These are phyloP conservation scores for Synergus umbraculus DNA, from an alignment of 2,888 invertebrate genomes.

Conservation along the genomic window DNA sequence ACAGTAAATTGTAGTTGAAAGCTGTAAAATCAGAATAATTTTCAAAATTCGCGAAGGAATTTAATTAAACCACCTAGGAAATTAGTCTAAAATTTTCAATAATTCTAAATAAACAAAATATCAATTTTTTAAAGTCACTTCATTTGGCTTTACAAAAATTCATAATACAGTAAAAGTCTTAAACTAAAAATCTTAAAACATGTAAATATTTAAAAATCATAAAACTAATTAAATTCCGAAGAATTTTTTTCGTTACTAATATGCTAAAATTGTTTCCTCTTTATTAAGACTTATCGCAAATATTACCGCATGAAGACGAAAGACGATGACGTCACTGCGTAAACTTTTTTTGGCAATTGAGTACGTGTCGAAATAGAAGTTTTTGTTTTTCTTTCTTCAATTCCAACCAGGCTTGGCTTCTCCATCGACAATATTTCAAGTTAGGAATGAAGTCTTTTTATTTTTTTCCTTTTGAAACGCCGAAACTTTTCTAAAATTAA, in stretches of 20 bases:
- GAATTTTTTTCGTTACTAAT: neutral
- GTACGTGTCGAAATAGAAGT: conserved; percentile 3
- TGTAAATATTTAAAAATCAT: neutral
- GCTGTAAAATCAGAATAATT: too few species aligned
- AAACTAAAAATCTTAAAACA: too few species aligned
- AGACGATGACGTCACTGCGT: conserved; percentile 16
- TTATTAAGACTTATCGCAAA: conserved; percentile 10
- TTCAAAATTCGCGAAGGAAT: too few species aligned
- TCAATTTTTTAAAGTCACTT: too few species aligned
- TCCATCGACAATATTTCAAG: neutral
- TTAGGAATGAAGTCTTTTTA: conserved; percentile 5
- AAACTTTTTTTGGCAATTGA: conserved; percentile 33
- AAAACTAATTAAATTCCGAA: neutral
- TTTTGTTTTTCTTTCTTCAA: conserved; percentile 21
- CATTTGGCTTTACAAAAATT: too few species aligned
- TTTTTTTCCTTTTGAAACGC: neutral
- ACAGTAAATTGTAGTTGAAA: too few species aligned
- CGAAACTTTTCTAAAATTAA: conserved; percentile 37
- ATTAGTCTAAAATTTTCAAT: too few species aligned
- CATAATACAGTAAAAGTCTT: too few species aligned
- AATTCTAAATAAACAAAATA: too few species aligned
- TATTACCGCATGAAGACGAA: conserved; percentile 7
- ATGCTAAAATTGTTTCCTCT: conserved; percentile 14
- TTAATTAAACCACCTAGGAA: too few species aligned
- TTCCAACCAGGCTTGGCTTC: neutral